Conservation (phyloP, 1,140 invertebrate species). For the Harpegnathos saltator region DNA sequence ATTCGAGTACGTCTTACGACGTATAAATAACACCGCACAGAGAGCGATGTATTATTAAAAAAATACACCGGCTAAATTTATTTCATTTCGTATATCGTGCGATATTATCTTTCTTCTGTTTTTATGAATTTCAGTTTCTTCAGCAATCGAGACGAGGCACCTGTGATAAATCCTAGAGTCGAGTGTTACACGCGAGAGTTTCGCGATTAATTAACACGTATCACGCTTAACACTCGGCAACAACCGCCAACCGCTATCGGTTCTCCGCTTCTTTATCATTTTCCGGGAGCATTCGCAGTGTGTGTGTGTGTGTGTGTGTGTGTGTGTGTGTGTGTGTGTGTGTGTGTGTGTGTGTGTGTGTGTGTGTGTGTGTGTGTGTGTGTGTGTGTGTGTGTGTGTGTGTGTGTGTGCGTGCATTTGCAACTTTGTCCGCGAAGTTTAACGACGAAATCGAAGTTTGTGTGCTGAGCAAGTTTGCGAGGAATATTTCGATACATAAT, state of each 20-base stretch:
- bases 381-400: background rate
- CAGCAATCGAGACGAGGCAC: background rate
- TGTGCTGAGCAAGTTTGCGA: background rate
- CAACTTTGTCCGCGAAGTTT: constrained; percentile 29
- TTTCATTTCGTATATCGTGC: too few species aligned
- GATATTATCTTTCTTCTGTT: too few species aligned
- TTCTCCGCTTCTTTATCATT: background rate
- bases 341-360: background rate
- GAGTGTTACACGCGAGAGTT: constrained; percentile 8
- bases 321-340: background rate
- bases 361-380: background rate
- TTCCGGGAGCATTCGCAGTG: background rate
- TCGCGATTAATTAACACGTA: constrained; percentile 22
- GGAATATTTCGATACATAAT: constrained; percentile 28
- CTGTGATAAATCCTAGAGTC: too few species aligned
- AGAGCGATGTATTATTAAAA: too few species aligned
- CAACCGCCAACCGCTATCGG: constrained; percentile 16
- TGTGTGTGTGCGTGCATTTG: background rate
- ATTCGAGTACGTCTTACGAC: background rate
- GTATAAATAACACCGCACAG: too few species aligned
- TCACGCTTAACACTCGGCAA: constrained; percentile 10
- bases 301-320: background rate
- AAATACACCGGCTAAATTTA: too few species aligned
- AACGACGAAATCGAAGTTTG: constrained; percentile 19
- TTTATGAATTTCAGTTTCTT: too few species aligned